Base-by-base conservation (phyloP, 2,888 invertebrate species). In the Diaphora mendica region DNA sequence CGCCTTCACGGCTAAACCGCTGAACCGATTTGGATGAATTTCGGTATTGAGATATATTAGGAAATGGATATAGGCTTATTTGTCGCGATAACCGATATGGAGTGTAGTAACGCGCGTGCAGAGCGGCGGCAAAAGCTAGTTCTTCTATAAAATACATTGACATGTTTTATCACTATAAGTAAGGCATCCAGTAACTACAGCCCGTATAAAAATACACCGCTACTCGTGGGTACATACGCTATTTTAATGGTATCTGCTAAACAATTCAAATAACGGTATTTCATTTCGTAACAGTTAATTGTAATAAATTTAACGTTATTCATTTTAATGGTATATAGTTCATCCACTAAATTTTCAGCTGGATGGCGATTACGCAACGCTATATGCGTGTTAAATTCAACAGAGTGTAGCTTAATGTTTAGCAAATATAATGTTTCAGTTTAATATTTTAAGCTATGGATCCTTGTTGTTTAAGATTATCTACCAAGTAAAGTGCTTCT, bases 171-270 rank as follows among this genome's bases (percentile, higher is more conserved):
- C 62, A 17, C 30, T 30, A 17, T 62, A 26, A 30, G 62, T 62
- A 51, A 23, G 59, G 15, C 26, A 30, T 30, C 17, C 17, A 30
- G 35, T 35, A 65, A 65, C 65, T n/a, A 39, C 65, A n/a, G n/a
- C 65, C 39, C 65, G 65, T 65, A 65, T 65, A 39, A 39, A 65
- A 65, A 65, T 39, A 65, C 39, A 65, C 65, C 65, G 65, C 65
- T 65, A 65, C 35, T 65, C 64, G 35, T 39, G 39, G n/a, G 65
- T 39, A 62, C 15, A 30, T 62, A 62, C 62, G 62, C 30, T 62
- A 62, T 62, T 62, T 62, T 62, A 62, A 62, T 62, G 62, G 13
- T 30, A 30, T 35, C n/a, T 65, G n/a, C 39, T 65, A 39, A 65
- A 65, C 39, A 65, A 65, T 65, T 35, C 39, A 39, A 65, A 65